Evolutionary conservation across 2,113 vertebrate species (phyloP), one percentile per base, ranked within the genome.

Genomic region (Procapra przewalskii): DNA sequence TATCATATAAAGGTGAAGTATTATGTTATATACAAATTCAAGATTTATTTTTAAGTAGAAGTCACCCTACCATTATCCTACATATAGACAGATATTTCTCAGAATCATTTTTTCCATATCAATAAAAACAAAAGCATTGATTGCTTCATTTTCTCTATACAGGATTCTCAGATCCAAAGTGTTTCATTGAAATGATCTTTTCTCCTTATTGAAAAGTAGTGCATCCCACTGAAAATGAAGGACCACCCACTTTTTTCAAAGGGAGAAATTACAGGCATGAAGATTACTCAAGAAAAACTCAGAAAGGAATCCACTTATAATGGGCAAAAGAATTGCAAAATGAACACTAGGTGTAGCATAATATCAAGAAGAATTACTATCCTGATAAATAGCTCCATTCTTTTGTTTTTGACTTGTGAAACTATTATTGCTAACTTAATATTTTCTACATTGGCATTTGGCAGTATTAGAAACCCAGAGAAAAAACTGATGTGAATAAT

Each of bases 21-120:
- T 40, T 96, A 85, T 79, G 82, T 96, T 82, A 91, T 48, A 50
- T 93, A 96, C 13, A 91, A 96, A 86, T 81, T 93, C 25, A 91
- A 96, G 59, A 89, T 67, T 89, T 96, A 93, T 95, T 97, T 91
- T 92, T 43, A 97, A 97, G 62, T 91, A 75, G 9, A 97, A 82
- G 25, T 90, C 36, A 90, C 16, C 45, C 45, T 93, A 45, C n/a
- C 40, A 90, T 60, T 83, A 10, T 36, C 54, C 50, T 60, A 2
- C 59, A 59, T 67, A 55, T 75, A 48, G 29, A 80, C 12, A 93
- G 33, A 64, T 87, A 95, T 77, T 89, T 77, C 52, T 80, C 87
- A 31, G 91, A 91, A 82, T 93, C 79, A 95, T 89, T 83, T 27
- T 62, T 77, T 85, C 29, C 55, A 79, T 89, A 54, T 83, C 80